Evolutionary conservation across 2,888 invertebrate species (phyloP), one percentile per base, ranked within the genome.

Genomic region (Tetranychus piercei): DNA sequence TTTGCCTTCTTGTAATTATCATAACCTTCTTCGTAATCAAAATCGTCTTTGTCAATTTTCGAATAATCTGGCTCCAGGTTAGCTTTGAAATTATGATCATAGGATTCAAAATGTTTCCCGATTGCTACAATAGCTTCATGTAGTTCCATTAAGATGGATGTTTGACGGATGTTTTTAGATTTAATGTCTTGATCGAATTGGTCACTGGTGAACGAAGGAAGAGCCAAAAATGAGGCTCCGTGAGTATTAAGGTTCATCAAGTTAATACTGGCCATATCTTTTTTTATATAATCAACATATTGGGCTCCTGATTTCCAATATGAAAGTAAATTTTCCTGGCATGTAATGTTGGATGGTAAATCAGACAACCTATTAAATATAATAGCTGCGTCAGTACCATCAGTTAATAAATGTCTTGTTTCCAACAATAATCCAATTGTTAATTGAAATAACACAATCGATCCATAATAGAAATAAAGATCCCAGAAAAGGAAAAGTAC

Each of bases 291-390:
- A 45, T 69, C 66, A n/a, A 76, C 75, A 15, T 75, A 67, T 65
- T 75, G 20, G 20, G 73, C 64, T 5, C 76, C 76, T 6, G 43
- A 44, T 22, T 44, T 66, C 76, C 76, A 76, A 6, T 45, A 73
- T 1, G 22, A 34, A n/a, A 72, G n/a, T 6, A 76, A 64, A 34
- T 70, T 55, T 20, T 55, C 44, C 44, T 45, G 34, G 15, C 43
- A 44, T 22, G 55, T 75, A 22, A 73, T 44, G 64, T 76, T 34
- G 44, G 69, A 73, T 9, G 97, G 97, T 81, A 96, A 91, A 82
- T 95, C 94, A 22, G 95, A 95, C 2, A 99, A 85, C 4, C 93
- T 91, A 83, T 96, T 97, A 83, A 99, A 99, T 81, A 99, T 94
- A 84, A 95, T 94, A 15, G 96, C 96, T 0, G 96, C 95, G 83